These are phyloP conservation scores for Hypsopygia costalis DNA, from an alignment of 2,888 invertebrate genomes.

Conservation along the genomic window DNA sequence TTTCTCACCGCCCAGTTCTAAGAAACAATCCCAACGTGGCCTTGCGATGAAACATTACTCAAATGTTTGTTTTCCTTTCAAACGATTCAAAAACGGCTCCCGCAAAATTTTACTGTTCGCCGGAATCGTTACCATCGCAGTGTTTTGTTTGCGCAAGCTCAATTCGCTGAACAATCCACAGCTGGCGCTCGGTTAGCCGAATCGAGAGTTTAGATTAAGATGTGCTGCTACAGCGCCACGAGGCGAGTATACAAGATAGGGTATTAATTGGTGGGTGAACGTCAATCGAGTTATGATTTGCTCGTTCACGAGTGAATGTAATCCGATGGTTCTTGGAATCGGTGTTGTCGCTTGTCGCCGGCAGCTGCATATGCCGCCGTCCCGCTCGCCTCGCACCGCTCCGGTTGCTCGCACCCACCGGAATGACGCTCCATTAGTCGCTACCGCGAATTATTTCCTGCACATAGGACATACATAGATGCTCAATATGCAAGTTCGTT, in stretches of 20 bases:
- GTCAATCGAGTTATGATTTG: conserved; percentile 38
- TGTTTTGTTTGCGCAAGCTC: conserved; percentile 61
- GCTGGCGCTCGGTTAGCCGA: conserved; percentile 40
- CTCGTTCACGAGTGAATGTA: conserved; percentile 46
- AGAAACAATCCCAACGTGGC: conserved; percentile 57
- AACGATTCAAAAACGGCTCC: conserved; percentile 64
- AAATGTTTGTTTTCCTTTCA: conserved; percentile 69
- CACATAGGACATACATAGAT: conserved; percentile 26
- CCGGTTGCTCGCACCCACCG: conserved; percentile 22
- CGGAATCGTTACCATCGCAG: conserved; percentile 51
- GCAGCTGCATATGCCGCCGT: conserved; percentile 50
- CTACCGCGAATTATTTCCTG: conserved; percentile 53
- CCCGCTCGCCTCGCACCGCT: conserved; percentile 6
- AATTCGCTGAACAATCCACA: conserved; percentile 59
- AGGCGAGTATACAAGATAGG: background rate
- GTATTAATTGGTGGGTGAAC: conserved; percentile 9
- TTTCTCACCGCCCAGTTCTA: conserved; percentile 36
- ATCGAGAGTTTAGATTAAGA: conserved; percentile 38
- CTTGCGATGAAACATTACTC: conserved; percentile 65
- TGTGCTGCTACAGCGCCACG: conserved; percentile 20
- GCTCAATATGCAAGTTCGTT: conserved; percentile 29
- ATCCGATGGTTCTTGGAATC: conserved; percentile 54
- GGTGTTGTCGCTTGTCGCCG: conserved; percentile 49
- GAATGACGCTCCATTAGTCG: conserved; percentile 52
- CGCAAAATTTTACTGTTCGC: conserved; percentile 62